phyloP scores from a whole-genome alignment of 1,140 invertebrate species.

The Conus betulinus region DNA sequence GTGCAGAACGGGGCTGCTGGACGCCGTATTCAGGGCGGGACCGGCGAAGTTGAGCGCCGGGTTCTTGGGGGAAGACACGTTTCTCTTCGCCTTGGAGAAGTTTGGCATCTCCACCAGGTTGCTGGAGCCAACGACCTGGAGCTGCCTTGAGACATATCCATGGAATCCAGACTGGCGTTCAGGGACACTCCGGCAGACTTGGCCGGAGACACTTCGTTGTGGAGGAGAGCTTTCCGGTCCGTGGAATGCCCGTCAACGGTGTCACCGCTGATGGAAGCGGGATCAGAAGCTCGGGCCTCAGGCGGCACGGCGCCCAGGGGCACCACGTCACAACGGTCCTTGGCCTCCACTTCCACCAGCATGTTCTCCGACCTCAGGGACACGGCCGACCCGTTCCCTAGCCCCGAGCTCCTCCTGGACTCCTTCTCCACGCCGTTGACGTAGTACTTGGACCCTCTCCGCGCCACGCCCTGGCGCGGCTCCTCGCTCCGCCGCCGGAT shows the following conservation, averaged over 20 bases:
- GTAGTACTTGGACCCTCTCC: slow-evolving; percentile 41
- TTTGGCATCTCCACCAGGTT: not conserved
- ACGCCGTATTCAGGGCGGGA: not conserved
- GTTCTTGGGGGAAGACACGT: not conserved
- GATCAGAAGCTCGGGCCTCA: not conserved
- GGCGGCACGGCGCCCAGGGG: not conserved
- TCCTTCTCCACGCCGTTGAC: slow-evolving; percentile 13
- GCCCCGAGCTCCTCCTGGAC: not conserved
- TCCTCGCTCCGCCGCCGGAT: not conserved
- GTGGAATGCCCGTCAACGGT: not conserved
- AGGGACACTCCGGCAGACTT: not conserved
- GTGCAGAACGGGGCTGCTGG: not conserved
- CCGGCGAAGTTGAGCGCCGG: not conserved
- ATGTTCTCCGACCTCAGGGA: not conserved
- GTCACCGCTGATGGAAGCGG: not conserved
- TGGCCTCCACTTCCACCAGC: slow-evolving; percentile 18
- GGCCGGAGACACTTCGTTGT: not conserved
- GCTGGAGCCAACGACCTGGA: not conserved
- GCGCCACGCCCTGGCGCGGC: not conserved
- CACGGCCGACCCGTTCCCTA: slow-evolving; percentile 18
- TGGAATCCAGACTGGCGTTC: not conserved
- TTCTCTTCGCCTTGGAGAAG: slow-evolving; percentile 1
- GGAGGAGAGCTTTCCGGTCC: not conserved
- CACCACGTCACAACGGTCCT: slow-evolving; percentile 1
- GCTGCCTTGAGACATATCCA: not conserved